These are phyloP conservation scores for Anthoptus insignis DNA, from an alignment of 2,888 invertebrate species.

Conservation along the genomic window DNA sequence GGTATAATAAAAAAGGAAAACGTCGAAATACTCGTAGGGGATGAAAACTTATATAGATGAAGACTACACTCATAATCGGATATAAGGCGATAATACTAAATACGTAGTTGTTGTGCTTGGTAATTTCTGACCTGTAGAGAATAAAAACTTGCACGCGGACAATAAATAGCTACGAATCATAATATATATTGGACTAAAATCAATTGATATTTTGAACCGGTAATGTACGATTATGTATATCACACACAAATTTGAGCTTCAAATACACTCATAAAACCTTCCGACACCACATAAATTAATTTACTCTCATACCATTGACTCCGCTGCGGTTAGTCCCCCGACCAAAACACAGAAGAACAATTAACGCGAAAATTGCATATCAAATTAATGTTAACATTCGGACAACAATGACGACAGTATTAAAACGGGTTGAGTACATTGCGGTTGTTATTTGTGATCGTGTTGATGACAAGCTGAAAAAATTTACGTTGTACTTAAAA, in stretches of 20 bases:
- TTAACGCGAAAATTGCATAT: conserved; percentile 1
- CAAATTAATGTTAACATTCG: conserved; percentile 12
- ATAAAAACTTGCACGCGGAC: no score
- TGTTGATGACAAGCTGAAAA: conserved; percentile 1
- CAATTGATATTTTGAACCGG: no score
- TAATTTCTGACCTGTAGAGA: no score
- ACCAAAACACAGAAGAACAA: conserved; percentile 12
- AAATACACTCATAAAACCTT: background rate
- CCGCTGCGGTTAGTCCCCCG: background rate
- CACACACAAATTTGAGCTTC: background rate
- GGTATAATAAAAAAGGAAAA: no score
- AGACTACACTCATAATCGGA: no score
- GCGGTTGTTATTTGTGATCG: background rate
- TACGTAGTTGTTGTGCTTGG: no score
- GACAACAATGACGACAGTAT: conserved; percentile 16
- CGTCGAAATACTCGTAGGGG: no score
- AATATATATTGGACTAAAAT: no score
- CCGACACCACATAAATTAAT: background rate
- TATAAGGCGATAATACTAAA: no score
- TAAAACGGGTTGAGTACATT: conserved; percentile 8
- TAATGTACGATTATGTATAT: background rate
- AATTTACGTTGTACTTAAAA: conserved; percentile 4
- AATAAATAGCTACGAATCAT: no score
- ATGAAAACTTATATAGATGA: no score
- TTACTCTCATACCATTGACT: background rate